These are phyloP conservation scores for Montifringilla adamsi DNA, from an alignment of 2,113 vertebrate species.

Conservation along the genomic window DNA sequence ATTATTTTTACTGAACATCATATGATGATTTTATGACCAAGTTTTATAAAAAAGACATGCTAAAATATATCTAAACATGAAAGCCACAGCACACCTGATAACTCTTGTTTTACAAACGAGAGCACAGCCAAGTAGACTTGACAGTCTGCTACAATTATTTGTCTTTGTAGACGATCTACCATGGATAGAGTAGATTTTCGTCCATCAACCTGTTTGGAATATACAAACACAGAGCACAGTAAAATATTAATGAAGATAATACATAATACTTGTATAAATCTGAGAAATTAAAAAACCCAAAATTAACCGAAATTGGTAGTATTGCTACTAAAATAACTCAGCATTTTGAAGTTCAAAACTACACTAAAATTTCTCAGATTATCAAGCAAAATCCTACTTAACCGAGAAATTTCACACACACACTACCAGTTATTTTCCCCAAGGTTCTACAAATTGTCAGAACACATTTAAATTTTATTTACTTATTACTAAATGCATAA, in stretches of 20 bases:
- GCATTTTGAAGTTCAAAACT: not conserved
- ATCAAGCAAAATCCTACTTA: not conserved
- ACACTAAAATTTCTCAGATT: not conserved
- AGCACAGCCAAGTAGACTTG: constrained; percentile 97
- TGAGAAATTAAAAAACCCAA: not conserved
- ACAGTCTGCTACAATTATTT: constrained; percentile 97
- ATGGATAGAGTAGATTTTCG: constrained; percentile 84
- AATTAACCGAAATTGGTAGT: not conserved
- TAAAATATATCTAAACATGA: not conserved
- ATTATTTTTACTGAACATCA: not conserved
- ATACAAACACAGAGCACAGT: constrained; percentile 1
- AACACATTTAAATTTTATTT: not conserved
- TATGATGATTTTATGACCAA: not conserved
- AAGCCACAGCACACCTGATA: constrained; percentile 82
- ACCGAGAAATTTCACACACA: not conserved
- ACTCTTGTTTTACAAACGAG: constrained; percentile 94
- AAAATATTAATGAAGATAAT: not conserved
- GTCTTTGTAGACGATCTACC: constrained; percentile 92
- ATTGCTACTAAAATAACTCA: not conserved
- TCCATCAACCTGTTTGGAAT: constrained; percentile 83
- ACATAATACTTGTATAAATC: not conserved
- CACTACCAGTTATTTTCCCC: not conserved
- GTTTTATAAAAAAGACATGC: not conserved
- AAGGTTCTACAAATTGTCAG: not conserved
- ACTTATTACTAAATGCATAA: not conserved